Percentiles rank a stretch among this genome's conserved stretches.
phyloP scores from a whole-genome alignment of 2,888 invertebrate genomes.

The Nomada lathburiana region DNA sequence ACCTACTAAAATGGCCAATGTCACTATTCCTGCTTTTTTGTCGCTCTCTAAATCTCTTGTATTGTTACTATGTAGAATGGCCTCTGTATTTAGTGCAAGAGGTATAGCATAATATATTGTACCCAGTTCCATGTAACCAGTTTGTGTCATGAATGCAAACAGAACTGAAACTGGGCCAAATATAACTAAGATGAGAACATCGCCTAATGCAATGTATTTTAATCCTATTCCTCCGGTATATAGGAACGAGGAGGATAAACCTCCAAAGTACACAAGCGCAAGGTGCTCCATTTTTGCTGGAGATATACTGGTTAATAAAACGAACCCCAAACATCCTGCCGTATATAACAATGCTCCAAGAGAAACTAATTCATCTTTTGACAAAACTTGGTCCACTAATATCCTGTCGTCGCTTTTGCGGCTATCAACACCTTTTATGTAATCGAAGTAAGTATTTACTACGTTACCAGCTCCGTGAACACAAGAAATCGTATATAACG shows the following conservation, averaged over 20 bases:
- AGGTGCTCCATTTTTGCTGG: constrained; percentile 97
- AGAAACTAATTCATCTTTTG: constrained; percentile 93
- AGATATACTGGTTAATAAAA: constrained; percentile 91
- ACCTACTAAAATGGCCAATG: constrained; percentile 96
- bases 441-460: constrained; percentile 98
- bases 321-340: constrained; percentile 93
- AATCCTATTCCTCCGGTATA: constrained; percentile 98
- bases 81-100: constrained; percentile 96
- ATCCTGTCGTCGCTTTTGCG: constrained; percentile 97
- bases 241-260: constrained; percentile 97
- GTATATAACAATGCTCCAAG: constrained; percentile 95
- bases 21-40: constrained; percentile 95
- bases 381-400: constrained; percentile 95
- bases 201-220: constrained; percentile 97
- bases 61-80: constrained; percentile 97
- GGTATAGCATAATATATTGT: constrained; percentile 97
- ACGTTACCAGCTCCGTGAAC: constrained; percentile 99
- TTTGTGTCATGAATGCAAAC: constrained; percentile 97
- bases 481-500: constrained; percentile 93
- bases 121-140: constrained; percentile 95
- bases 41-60: constrained; percentile 96
- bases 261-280: constrained; percentile 97
- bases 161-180: constrained; percentile 97
- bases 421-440: constrained; percentile 96
- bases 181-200: constrained; percentile 95